Conservation (phyloP, 2,797 vertebrate genomes). For the Triplophysa bombifrons region DNA sequence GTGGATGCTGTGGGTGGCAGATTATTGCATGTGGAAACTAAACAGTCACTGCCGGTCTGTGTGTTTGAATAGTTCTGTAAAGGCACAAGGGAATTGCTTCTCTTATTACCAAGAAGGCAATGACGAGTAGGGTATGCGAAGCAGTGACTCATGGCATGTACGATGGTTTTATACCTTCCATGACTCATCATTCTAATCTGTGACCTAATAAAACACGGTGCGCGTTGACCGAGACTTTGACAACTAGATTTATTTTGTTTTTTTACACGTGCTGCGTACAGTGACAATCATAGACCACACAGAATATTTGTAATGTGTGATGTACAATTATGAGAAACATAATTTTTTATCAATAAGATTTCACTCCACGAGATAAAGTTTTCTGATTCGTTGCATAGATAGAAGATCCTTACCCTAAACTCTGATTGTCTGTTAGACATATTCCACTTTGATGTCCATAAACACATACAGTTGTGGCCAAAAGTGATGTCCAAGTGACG, state of each 20-base stretch:
- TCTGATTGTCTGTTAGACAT: neutral
- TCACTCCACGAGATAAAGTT: too few species aligned
- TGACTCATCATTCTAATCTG: conserved; percentile 21
- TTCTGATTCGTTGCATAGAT: too few species aligned
- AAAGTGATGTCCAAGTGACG: too few species aligned
- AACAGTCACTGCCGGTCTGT: conserved; percentile 23
- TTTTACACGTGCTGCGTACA: neutral
- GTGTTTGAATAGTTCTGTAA: conserved; percentile 15
- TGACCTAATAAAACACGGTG: neutral
- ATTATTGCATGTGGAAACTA: conserved; percentile 34
- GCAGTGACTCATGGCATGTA: conserved; percentile 13
- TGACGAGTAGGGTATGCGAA: neutral
- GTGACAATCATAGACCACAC: neutral
- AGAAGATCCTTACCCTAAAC: neutral
- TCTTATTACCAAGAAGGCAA: conserved; percentile 20
- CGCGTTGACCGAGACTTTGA: neutral
- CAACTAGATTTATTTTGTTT: neutral
- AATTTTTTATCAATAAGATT: too few species aligned
- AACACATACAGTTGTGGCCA: too few species aligned
- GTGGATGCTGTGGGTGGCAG: conserved; percentile 31
- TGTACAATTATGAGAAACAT: neutral
- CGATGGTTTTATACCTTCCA: conserved; percentile 13
- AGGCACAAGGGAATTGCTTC: conserved; percentile 8
- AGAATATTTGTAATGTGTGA: neutral
- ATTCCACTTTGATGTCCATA: neutral